Base-by-base conservation (phyloP, 2,888 invertebrate species). In the Entomobrya proxima region DNA sequence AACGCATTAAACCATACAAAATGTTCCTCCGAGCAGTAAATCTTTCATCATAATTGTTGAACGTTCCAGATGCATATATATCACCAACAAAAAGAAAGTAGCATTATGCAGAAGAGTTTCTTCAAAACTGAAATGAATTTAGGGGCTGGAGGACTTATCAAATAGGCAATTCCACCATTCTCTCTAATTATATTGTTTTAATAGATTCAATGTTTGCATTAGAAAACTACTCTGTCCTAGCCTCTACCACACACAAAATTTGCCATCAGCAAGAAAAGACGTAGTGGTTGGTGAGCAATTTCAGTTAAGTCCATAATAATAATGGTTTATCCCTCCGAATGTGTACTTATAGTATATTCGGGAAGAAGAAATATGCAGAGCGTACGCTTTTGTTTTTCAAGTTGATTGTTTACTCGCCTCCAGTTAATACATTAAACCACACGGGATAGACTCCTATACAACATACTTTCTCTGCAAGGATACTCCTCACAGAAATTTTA, bases 331-430 rank as follows among this genome's bases (percentile, higher is more conserved):
- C 74, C 50, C 44, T 44, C 50, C 47, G 27, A 2, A 27, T 47
- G 50, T 47, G 50, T 40, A 27, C 27, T 1, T 24, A 72, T 72
- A 47, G 11, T 67, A 21, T 32, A 50, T 32, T 30, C 50, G 74
- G 32, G 50, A 50, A 30, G 50, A 9, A n/a, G 21, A 44, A 47
- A 64, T n/a, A 35, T 2, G 61, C 13, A 35, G 58, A 61, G 55
- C 77, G 21, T 61, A 24, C 24, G 24, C 40, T 32, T 58, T 80
- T 80, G 69, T 80, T 80, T 69, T 80, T 72, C 69, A 80, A 80
- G 80, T 72, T 69, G 80, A 80, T 80, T 80, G 80, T 80, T 80
- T 80, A 80, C 80, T 69, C 55, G 80, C 80, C 80, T 40, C 69
- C 69, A 80, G 80, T 80, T 44, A 79, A 47, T 79, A 67, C 40